These are phyloP conservation scores for Falco peregrinus DNA, from an alignment of 2,797 vertebrate genomes.

Conservation along the genomic window DNA sequence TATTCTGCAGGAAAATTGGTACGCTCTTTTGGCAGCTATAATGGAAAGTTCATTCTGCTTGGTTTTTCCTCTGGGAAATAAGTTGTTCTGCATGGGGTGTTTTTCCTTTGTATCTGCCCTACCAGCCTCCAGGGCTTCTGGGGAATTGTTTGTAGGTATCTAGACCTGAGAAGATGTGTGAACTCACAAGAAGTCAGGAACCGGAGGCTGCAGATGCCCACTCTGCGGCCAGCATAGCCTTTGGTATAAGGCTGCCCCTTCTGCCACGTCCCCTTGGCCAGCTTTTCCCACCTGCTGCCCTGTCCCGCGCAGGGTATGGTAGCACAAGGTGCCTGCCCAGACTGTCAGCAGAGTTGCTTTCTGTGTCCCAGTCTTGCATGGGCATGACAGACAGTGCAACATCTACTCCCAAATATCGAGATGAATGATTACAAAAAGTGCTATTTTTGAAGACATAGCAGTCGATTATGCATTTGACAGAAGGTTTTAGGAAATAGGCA, in stretches of 20 bases:
- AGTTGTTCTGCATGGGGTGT: background rate
- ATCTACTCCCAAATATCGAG: slow-evolving; percentile 68
- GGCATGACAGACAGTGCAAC: slow-evolving; percentile 56
- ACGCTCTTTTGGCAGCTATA: slow-evolving; percentile 30
- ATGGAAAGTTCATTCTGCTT: background rate
- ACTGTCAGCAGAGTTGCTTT: background rate
- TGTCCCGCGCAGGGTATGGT: background rate
- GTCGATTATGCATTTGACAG: slow-evolving; percentile 83
- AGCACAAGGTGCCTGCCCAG: background rate
- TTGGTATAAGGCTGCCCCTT: background rate
- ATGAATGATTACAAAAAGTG: slow-evolving; percentile 73
- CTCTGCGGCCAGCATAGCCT: background rate
- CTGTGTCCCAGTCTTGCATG: background rate
- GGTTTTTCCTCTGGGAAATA: background rate
- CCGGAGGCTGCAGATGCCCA: background rate
- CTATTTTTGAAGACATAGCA: slow-evolving; percentile 80
- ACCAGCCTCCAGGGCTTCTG: background rate
- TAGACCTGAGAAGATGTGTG: background rate
- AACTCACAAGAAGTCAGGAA: background rate
- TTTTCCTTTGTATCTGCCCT: background rate
- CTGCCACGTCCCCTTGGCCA: background rate
- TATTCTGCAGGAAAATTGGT: slow-evolving; percentile 2
- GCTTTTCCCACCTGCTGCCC: background rate
- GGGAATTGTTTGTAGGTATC: background rate
- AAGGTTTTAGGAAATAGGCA: slow-evolving; percentile 84